Base-by-base conservation (phyloP, 2,888 invertebrate species). In the Aradus depressus region DNA sequence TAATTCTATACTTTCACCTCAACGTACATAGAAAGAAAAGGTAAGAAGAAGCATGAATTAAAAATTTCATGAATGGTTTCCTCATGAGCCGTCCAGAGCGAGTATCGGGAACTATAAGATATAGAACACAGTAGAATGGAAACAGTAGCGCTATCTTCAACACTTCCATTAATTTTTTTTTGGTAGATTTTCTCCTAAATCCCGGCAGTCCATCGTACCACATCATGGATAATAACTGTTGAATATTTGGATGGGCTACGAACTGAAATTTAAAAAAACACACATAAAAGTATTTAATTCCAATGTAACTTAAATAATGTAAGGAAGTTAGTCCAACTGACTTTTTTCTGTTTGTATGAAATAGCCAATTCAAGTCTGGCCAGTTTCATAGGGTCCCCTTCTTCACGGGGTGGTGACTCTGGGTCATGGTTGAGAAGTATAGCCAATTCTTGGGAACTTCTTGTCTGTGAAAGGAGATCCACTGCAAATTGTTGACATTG, bases 131-230 rank as follows among this genome's bases (percentile, higher is more conserved):
- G 67, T 93, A 87, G 58, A 90, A 70, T 0, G 96, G 95, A 67
- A 92, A 95, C 23, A 90, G 70, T 1, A 88, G 61, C 0, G 88
- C 88, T 2, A 92, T 83, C 58, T 79, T 76, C 3, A 77, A 68
- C 34, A 85, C 80, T 54, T 85, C 81, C 63, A 84, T 70, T 37
- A 81, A 70, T 71, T 86, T 87, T 65, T 82, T 77, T 34, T 77
- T 63, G 8, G 81, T 72, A 14, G 81, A 78, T 72, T 87, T 86
- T 28, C 92, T 76, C 10, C 93, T 76, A 70, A 95, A 95, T 1
- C 92, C 92, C 0, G 93, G 93, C 21, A 95, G 78, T 0, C 93
- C 95, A 61, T 93, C 92, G 67, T 93, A 93, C 93, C 95, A 95
- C 61, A 95, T 79, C 1, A 90, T 77, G 0, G 90, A 88, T 28